Conservation (phyloP, 30 jellyfish, hydroid and myxozoan species). For the Nemopilema nomurai region DNA sequence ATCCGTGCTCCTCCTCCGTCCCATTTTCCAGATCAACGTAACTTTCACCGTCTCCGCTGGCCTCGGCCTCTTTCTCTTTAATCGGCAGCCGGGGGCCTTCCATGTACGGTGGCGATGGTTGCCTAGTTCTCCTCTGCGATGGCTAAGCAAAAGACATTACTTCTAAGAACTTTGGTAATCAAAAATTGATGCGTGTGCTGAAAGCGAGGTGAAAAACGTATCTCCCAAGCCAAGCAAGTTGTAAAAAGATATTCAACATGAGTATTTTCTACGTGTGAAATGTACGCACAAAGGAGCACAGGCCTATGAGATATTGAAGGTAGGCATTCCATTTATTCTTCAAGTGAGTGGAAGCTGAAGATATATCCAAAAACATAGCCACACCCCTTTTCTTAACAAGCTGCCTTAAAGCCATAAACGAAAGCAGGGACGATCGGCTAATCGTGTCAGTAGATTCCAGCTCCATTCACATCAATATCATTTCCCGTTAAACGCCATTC, state of each 20-base stretch:
- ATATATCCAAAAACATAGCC: background rate
- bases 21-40: constrained; percentile 55
- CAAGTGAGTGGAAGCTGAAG: too few relatives aligned
- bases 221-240: too few relatives aligned
- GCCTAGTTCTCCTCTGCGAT: constrained; percentile 53
- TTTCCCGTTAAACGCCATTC: background rate
- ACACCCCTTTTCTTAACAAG: background rate
- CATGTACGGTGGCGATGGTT: constrained; percentile 61
- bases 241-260: too few relatives aligned
- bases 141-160: constrained; percentile 15
- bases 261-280: too few relatives aligned
- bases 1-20: constrained; percentile 66
- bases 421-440: background rate
- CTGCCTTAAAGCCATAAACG: background rate
- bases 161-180: background rate
- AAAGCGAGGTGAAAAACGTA: too few relatives aligned
- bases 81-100: constrained; percentile 34
- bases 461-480: background rate
- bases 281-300: too few relatives aligned
- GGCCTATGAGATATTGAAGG: too few relatives aligned
- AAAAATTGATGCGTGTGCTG: background rate
- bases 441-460: background rate
- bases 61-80: constrained; percentile 20
- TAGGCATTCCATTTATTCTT: too few relatives aligned
- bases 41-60: constrained; percentile 54